Evolutionary conservation across 2,888 invertebrate species (phyloP).

Genomic region (Torymus auratus): DNA sequence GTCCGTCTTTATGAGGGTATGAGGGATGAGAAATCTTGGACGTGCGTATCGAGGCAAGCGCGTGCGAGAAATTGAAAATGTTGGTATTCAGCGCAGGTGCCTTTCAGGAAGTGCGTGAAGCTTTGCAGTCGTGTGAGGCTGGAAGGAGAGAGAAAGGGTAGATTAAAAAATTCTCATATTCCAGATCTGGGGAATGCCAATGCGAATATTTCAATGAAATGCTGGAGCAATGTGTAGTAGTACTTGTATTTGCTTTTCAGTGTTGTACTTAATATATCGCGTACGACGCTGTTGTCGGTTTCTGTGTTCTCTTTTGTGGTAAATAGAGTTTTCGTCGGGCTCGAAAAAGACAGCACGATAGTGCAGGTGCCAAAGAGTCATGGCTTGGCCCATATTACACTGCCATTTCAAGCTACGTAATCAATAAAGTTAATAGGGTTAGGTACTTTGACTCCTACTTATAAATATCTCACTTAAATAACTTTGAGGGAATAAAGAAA

Average conservation of each 20-base stretch:
- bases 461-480: too few species aligned
- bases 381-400: too few species aligned
- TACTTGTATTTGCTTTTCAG: not conserved
- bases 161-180: constrained; percentile 18
- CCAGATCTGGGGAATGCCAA: not conserved
- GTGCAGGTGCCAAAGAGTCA: too few species aligned
- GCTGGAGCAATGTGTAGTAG: constrained; percentile 24
- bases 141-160: not conserved
- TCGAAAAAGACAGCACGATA: too few species aligned
- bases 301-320: not conserved
- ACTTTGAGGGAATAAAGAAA: too few species aligned
- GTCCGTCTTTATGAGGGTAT: too few species aligned
- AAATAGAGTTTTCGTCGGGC: too few species aligned
- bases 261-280: constrained; percentile 6
- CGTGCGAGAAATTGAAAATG: constrained; percentile 23
- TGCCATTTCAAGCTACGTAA: too few species aligned
- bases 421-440: too few species aligned
- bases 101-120: too few species aligned
- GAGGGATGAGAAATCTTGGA: not conserved
- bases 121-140: not conserved
- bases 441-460: too few species aligned
- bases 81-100: constrained; percentile 12
- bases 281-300: constrained; percentile 10
- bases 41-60: not conserved
- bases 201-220: constrained; percentile 28